phyloP scores from a whole-genome alignment of 1,140 invertebrate genomes.

The Polyergus mexicanus region DNA sequence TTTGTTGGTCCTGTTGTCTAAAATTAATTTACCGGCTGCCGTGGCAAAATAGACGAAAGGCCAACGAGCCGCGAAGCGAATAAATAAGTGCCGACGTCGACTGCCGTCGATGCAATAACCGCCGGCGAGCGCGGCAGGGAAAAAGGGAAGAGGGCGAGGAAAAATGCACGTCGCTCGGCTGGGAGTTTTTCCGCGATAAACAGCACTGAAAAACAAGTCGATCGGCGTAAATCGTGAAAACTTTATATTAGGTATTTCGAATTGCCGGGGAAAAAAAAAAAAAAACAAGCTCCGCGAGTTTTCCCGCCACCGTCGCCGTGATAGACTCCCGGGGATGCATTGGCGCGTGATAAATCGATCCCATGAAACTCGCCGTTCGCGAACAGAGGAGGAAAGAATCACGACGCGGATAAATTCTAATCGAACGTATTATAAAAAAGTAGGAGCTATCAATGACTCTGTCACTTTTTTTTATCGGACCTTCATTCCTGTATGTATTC shows the following conservation, averaged over 20 bases:
- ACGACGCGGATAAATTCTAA: conserved; percentile 41
- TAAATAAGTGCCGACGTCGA: conserved; percentile 67
- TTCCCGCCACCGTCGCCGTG: conserved; percentile 6
- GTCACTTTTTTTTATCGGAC: background rate
- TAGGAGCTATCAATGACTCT: conserved; percentile 12
- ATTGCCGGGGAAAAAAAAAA: no score
- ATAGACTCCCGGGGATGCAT: conserved; percentile 57
- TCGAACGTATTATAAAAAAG: conserved; percentile 22
- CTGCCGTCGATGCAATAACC: conserved; percentile 56
- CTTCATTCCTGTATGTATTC: background rate
- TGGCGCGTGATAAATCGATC: conserved; percentile 59
- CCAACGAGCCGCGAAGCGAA: conserved; percentile 73
- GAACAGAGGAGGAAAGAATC: conserved; percentile 34
- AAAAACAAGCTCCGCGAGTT: conserved; percentile 31
- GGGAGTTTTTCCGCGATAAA: conserved; percentile 63
- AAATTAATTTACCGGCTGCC: conserved; percentile 73
- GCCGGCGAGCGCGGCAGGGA: background rate
- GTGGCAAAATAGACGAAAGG: conserved; percentile 12
- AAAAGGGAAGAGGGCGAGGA: conserved; percentile 34
- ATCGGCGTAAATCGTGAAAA: conserved; percentile 60
- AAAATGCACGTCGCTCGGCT: conserved; percentile 49
- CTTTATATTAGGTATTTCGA: conserved; percentile 67
- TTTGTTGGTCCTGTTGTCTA: conserved; percentile 69
- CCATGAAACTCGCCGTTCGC: conserved; percentile 33
- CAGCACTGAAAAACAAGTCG: conserved; percentile 65